phyloP scores from a whole-genome alignment of 2,113 vertebrate genomes.

The Orthonyx spaldingii region DNA sequence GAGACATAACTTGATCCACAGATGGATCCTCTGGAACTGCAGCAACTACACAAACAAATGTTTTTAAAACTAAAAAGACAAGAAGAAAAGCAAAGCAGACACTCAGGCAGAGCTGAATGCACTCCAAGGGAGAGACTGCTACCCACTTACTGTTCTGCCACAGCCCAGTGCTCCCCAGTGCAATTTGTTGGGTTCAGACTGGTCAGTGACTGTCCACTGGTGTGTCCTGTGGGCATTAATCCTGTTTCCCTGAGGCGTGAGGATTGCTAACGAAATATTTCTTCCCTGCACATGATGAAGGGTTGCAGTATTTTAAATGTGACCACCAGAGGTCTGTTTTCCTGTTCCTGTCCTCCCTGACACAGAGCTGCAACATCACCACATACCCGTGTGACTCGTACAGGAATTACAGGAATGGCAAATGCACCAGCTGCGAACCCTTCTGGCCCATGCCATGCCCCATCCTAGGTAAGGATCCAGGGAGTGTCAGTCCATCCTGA shows the following conservation, averaged over 20 bases:
- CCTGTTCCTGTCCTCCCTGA: slow-evolving; percentile 84
- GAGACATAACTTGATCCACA: background rate
- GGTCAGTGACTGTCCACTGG: background rate
- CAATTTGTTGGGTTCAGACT: background rate
- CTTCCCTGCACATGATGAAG: slow-evolving; percentile 63
- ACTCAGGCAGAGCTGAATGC: background rate
- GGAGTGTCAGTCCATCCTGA: background rate
- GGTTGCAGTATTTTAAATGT: slow-evolving; percentile 88
- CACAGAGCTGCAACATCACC: slow-evolving; percentile 75
- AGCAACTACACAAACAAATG: background rate
- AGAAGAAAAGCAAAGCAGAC: background rate
- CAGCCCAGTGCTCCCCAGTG: background rate
- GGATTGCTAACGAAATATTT: background rate
- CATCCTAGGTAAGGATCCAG: slow-evolving; percentile 76
- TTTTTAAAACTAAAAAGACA: background rate
- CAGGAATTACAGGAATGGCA: slow-evolving; percentile 79
- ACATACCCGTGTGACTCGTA: slow-evolving; percentile 86
- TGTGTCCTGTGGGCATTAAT: background rate
- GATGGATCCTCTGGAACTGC: background rate
- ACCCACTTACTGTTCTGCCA: background rate
- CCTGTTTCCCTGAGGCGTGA: background rate
- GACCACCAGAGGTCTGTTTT: slow-evolving; percentile 92
- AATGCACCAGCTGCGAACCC: slow-evolving; percentile 78
- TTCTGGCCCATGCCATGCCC: slow-evolving; percentile 80
- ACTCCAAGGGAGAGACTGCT: background rate